Percentiles rank a stretch among this genome's conserved stretches.
phyloP scores from a whole-genome alignment of 2,888 invertebrate species.

The Vesta saturnalis region DNA sequence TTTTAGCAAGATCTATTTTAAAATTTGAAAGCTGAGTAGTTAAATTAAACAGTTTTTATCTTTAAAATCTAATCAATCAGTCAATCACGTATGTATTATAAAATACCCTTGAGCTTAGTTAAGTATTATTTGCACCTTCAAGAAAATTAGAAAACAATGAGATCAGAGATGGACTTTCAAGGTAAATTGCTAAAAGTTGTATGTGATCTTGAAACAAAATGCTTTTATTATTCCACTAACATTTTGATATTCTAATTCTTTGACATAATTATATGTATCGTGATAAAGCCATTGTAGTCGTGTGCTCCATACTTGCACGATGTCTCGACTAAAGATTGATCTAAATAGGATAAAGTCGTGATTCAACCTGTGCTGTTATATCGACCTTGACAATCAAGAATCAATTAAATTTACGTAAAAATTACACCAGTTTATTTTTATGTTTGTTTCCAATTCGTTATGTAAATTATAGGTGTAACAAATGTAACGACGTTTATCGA shows the following conservation, averaged over 20 bases:
- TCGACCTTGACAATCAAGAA: constrained; percentile 54
- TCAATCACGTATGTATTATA: background rate
- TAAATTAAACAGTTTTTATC: too few relatives aligned
- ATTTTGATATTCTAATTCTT: constrained; percentile 37
- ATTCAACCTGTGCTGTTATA: constrained; percentile 53
- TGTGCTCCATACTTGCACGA: constrained; percentile 53
- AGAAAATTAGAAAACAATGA: constrained; percentile 12
- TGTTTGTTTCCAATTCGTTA: background rate
- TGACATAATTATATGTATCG: constrained; percentile 51
- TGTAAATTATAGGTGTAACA: too few relatives aligned
- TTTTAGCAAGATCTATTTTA: background rate
- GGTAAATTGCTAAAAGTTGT: constrained; percentile 4
- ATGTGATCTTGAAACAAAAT: constrained; percentile 16
- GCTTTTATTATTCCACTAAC: constrained; percentile 28
- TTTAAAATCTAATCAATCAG: constrained; percentile 1
- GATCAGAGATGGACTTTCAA: constrained; percentile 10
- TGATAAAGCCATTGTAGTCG: constrained; percentile 54
- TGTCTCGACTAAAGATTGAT: constrained; percentile 54
- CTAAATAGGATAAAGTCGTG: constrained; percentile 57
- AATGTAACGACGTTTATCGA: too few relatives aligned
- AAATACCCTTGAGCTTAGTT: background rate
- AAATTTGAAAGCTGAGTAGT: background rate
- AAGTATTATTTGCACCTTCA: constrained; percentile 13
- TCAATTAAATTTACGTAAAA: constrained; percentile 21
- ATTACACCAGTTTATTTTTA: background rate